Evolutionary conservation across 2,113 vertebrate genomes (phyloP).

Genomic region (Toxotes chatareus): DNA sequence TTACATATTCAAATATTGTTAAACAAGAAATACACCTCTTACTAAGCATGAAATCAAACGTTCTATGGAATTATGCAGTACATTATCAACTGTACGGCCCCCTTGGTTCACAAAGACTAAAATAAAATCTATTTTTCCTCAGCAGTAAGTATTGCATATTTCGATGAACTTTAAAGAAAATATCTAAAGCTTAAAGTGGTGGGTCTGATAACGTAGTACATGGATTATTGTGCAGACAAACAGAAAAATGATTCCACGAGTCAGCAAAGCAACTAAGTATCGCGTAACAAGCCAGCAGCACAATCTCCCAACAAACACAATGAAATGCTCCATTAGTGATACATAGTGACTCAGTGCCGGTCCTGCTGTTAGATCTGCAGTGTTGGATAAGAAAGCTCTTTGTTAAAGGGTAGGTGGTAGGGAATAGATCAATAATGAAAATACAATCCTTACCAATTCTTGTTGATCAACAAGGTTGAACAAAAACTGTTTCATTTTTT

Average conservation of each 20-base stretch:
- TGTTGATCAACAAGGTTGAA: neutral
- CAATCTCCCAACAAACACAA: constrained; percentile 39
- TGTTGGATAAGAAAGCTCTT: constrained; percentile 33
- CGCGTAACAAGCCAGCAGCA: constrained; percentile 61
- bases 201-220: constrained; percentile 25
- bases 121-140: neutral
- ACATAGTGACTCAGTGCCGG: constrained; percentile 50
- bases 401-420: constrained; percentile 35
- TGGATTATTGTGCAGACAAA: constrained; percentile 66
- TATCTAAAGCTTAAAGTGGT: constrained; percentile 16
- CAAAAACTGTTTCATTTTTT: neutral
- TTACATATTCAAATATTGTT: neutral
- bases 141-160: neutral
- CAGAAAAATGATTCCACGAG: constrained; percentile 61
- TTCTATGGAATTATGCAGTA: neutral
- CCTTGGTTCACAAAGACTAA: neutral
- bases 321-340: constrained; percentile 47
- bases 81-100: neutral
- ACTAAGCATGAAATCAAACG: neutral
- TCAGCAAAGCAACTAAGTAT: constrained; percentile 68
- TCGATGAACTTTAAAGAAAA: constrained; percentile 15
- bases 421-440: neutral
- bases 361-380: constrained; percentile 37
- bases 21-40: neutral
- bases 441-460: neutral